phyloP scores from a whole-genome alignment of 2,113 vertebrate species.

The Psephotus haematonotus region DNA sequence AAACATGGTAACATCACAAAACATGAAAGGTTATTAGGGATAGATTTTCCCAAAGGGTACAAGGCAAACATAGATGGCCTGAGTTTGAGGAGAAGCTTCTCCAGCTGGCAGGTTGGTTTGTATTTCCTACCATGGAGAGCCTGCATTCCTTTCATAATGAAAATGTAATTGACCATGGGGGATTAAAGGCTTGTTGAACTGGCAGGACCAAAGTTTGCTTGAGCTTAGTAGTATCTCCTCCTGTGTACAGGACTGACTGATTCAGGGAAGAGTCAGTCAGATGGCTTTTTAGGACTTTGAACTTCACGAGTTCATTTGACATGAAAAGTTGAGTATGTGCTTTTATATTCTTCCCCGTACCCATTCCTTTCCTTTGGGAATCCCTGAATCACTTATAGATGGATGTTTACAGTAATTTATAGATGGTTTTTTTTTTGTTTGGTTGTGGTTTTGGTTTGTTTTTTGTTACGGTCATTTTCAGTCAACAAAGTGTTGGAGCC shows the following conservation, averaged over 20 bases:
- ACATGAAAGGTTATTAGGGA: not conserved
- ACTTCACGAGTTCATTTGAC: not conserved
- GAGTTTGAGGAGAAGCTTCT: not conserved
- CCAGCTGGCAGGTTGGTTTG: not conserved
- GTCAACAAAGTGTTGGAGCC: not conserved
- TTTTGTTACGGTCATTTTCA: not conserved
- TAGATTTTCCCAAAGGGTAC: not conserved
- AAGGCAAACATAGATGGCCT: not conserved
- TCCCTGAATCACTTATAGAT: not conserved
- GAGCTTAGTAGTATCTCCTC: not conserved
- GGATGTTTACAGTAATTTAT: not conserved
- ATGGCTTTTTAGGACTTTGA: not conserved
- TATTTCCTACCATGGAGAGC: not conserved
- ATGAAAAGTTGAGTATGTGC: not conserved
- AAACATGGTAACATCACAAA: not conserved
- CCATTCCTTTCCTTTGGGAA: not conserved
- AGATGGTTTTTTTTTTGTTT: not conserved
- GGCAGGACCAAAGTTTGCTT: not conserved
- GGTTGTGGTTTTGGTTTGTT: not conserved
- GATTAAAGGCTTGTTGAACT: not conserved
- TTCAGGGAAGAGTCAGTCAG: not conserved
- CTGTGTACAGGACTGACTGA: not conserved
- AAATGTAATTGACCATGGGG: not conserved
- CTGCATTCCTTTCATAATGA: not conserved
- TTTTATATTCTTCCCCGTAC: not conserved